Evolutionary conservation across 2,113 vertebrate species (phyloP).

Genomic region (Serinus canaria): DNA sequence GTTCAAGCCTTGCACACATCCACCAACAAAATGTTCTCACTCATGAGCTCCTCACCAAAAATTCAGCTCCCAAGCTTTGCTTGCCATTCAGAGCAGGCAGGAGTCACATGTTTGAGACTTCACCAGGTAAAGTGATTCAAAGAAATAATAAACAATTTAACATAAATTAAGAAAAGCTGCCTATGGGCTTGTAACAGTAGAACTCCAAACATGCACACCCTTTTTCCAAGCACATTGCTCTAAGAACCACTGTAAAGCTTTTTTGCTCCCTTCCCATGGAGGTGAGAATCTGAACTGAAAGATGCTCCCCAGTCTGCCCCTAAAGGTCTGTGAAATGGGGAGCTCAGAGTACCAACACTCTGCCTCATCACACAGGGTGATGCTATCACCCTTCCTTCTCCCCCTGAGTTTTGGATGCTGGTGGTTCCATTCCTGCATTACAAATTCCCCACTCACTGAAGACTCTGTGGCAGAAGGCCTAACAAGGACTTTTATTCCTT

Average conservation of each 20-base stretch:
- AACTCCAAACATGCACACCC: neutral
- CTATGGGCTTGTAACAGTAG: neutral
- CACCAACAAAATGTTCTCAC: neutral
- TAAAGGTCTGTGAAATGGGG: neutral
- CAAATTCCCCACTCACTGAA: neutral
- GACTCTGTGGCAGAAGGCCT: neutral
- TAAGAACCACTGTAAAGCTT: neutral
- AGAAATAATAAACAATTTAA: neutral
- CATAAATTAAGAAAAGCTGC: conserved; percentile 14
- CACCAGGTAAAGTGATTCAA: neutral
- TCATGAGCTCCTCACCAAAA: neutral
- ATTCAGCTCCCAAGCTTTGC: neutral
- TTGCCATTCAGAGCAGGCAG: neutral
- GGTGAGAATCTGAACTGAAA: neutral
- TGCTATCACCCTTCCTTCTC: neutral
- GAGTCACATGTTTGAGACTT: neutral
- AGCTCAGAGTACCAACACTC: neutral
- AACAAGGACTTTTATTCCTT: neutral
- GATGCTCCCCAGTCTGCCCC: neutral
- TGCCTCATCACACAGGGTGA: neutral
- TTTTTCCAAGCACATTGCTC: neutral
- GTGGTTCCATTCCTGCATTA: neutral
- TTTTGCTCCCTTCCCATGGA: neutral
- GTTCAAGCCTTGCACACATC: neutral
- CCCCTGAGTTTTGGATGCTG: neutral